phyloP scores from a whole-genome alignment of 2,888 invertebrate species.

The Timema podura region DNA sequence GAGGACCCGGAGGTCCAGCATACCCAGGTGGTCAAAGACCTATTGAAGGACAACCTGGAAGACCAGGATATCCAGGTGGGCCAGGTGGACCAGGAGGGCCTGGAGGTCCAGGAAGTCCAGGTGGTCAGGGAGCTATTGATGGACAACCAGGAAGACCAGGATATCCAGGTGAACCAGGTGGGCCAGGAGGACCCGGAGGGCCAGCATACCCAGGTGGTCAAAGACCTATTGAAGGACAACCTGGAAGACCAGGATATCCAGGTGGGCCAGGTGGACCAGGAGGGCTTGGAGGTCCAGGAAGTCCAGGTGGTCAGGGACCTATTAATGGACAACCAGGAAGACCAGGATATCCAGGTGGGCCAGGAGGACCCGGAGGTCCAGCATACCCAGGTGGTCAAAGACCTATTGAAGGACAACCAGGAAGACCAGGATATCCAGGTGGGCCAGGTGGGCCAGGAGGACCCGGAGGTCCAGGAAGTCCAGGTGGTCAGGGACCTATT shows the following conservation, averaged over 20 bases:
- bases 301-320: too few relatives aligned
- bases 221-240: too few relatives aligned
- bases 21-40: slow-evolving; percentile 34
- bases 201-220: too few relatives aligned
- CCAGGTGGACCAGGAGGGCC: slow-evolving; percentile 14
- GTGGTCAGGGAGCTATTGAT: too few relatives aligned
- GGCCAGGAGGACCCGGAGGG: slow-evolving; percentile 41
- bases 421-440: slow-evolving; percentile 37
- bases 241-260: too few relatives aligned
- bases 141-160: too few relatives aligned
- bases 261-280: too few relatives aligned
- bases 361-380: slow-evolving; percentile 38
- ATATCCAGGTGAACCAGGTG: slow-evolving; percentile 34
- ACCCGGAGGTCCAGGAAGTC: slow-evolving; percentile 37
- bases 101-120: too few relatives aligned
- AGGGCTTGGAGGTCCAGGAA: too few relatives aligned
- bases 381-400: slow-evolving; percentile 30
- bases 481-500: slow-evolving; percentile 40
- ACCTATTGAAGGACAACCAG: slow-evolving; percentile 24
- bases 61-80: slow-evolving; percentile 39
- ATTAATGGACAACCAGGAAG: slow-evolving; percentile 28
- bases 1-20: slow-evolving; percentile 30
- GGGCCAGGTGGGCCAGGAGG: slow-evolving; percentile 35
- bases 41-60: too few relatives aligned
- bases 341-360: slow-evolving; percentile 36